Evolutionary conservation across 2,888 invertebrate genomes (phyloP).

Genomic region (Clitarchus hookeri): DNA sequence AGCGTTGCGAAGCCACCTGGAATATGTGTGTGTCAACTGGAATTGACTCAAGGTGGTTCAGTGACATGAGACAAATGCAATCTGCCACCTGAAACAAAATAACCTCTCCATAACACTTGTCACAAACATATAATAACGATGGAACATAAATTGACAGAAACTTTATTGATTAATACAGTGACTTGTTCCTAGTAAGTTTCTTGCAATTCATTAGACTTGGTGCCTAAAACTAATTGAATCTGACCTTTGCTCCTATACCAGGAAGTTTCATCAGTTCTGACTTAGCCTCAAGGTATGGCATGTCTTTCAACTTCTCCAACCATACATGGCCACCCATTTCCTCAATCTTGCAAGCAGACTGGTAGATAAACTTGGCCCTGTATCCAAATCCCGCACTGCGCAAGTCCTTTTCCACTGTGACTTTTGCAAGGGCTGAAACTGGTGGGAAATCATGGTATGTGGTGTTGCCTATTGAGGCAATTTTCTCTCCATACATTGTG

Average conservation of each 20-base stretch:
- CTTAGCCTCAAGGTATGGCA: slow-evolving; percentile 75
- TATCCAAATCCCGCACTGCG: slow-evolving; percentile 82
- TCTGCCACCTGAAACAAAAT: slow-evolving; percentile 79
- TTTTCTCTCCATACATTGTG: slow-evolving; percentile 74
- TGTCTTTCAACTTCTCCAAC: slow-evolving; percentile 69
- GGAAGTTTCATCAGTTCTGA: slow-evolving; percentile 74
- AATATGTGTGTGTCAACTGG: slow-evolving; percentile 97
- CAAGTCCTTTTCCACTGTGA: slow-evolving; percentile 72
- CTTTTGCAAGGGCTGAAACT: slow-evolving; percentile 63
- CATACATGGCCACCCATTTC: slow-evolving; percentile 72
- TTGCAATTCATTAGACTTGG: not conserved
- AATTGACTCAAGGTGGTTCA: slow-evolving; percentile 84
- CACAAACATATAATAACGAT: not conserved
- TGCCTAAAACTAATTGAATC: slow-evolving; percentile 49
- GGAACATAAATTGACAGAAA: too few species aligned
- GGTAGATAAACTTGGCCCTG: slow-evolving; percentile 82
- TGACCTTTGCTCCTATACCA: slow-evolving; percentile 92
- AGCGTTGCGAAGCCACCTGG: slow-evolving; percentile 82
- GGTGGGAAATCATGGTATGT: slow-evolving; percentile 81
- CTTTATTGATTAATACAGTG: too few species aligned
- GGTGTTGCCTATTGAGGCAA: slow-evolving; percentile 67
- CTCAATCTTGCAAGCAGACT: slow-evolving; percentile 71
- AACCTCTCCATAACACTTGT: not conserved
- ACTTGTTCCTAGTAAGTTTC: not conserved
- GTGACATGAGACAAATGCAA: slow-evolving; percentile 95